A percentile compares a stretch with the other conserved stretches of the same genome.
These are phyloP conservation scores for Poeciliopsis occidentalis DNA, from an alignment of 2,113 vertebrate genomes.

Conservation along the genomic window DNA sequence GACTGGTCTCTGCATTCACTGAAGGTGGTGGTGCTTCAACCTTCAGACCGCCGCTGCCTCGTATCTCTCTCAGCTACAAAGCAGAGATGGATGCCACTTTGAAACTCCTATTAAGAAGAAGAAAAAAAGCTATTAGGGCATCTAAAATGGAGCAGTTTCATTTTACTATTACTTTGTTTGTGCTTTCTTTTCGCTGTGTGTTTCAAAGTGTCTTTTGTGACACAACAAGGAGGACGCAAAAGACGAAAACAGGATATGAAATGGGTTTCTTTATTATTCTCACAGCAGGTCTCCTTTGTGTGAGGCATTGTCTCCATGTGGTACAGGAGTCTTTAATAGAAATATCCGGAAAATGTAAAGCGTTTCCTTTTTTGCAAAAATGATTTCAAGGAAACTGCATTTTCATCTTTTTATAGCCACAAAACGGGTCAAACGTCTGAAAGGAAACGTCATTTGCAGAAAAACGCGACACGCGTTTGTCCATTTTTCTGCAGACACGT, in stretches of 20 bases:
- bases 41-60: conserved; percentile 17
- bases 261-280: conserved; percentile 7
- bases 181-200: conserved; percentile 32
- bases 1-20: background rate
- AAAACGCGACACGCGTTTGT: background rate
- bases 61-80: conserved; percentile 11
- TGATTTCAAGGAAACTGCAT: too few relatives aligned
- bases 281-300: conserved; percentile 27
- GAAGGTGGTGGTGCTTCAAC: background rate
- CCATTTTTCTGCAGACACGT: background rate
- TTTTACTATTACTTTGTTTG: conserved; percentile 29
- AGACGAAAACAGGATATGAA: conserved; percentile 23
- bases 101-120: background rate
- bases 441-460: background rate
- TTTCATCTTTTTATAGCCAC: too few relatives aligned
- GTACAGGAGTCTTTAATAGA: conserved; percentile 20
- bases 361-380: too few relatives aligned
- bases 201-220: conserved; percentile 39
- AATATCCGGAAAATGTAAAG: background rate
- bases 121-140: conserved; percentile 8
- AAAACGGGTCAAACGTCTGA: background rate
- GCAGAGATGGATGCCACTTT: conserved; percentile 17
- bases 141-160: conserved; percentile 28
- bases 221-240: conserved; percentile 21
- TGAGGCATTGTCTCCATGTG: conserved; percentile 6